Evolutionary conservation across 2,888 invertebrate species (phyloP).

Genomic region (Mayetiola destructor): DNA sequence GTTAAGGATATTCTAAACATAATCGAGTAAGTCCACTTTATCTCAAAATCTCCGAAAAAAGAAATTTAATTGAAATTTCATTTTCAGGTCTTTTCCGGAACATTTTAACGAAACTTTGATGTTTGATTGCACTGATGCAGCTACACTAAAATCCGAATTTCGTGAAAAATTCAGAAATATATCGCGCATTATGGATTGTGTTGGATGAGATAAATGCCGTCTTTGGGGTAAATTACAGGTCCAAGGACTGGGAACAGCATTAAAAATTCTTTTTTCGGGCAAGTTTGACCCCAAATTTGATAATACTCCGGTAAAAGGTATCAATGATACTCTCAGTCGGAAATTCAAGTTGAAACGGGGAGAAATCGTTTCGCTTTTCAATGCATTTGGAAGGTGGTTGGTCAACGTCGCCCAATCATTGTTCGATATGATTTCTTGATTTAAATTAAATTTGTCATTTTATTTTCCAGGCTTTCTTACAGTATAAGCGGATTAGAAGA

Average conservation of each 20-base stretch:
- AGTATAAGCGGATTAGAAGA: conserved; percentile 74
- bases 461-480: conserved; percentile 53
- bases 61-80: not conserved
- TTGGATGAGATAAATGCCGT: conserved; percentile 98
- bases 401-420: too few relatives aligned
- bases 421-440: too few relatives aligned
- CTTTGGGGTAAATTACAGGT: conserved; percentile 95
- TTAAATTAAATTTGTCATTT: not conserved
- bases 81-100: conserved; percentile 52
- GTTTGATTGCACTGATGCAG: conserved; percentile 70
- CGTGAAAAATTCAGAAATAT: conserved; percentile 93
- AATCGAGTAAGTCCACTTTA: conserved; percentile 46
- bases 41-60: not conserved
- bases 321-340: conserved; percentile 21
- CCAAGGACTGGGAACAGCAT: conserved; percentile 91
- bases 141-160: conserved; percentile 74
- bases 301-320: conserved; percentile 25
- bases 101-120: conserved; percentile 95
- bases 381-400: conserved; percentile 73
- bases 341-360: conserved; percentile 67
- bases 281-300: conserved; percentile 50
- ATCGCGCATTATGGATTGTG: conserved; percentile 97
- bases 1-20: conserved; percentile 69
- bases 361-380: conserved; percentile 87
- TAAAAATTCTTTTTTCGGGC: conserved; percentile 93